Evolutionary conservation across 2,113 vertebrate genomes (phyloP).

Genomic region (Dinomys branickii): DNA sequence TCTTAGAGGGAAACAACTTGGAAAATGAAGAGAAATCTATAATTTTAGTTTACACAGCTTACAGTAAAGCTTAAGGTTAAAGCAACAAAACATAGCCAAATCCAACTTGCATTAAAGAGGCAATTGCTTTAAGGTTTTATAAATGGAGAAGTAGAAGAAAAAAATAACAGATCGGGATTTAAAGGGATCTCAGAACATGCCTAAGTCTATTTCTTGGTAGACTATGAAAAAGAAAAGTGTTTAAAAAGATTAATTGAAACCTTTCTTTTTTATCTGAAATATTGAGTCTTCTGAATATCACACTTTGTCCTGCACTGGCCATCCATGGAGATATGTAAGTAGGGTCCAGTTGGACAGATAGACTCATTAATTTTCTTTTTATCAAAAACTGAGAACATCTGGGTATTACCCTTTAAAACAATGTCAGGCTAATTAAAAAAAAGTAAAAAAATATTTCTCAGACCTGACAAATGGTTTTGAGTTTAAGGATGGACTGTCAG

Average conservation of each 20-base stretch:
- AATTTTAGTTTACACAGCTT: slow-evolving; percentile 69
- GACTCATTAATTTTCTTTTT: slow-evolving; percentile 70
- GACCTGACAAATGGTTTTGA: slow-evolving; percentile 69
- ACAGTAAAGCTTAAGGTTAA: slow-evolving; percentile 78
- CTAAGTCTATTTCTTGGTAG: slow-evolving; percentile 36
- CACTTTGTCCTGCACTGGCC: background rate
- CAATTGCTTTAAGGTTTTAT: slow-evolving; percentile 68
- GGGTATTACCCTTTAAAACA: slow-evolving; percentile 76
- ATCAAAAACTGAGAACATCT: slow-evolving; percentile 73
- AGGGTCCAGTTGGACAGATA: slow-evolving; percentile 45
- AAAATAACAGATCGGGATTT: slow-evolving; percentile 47
- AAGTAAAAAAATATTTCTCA: slow-evolving; percentile 66
- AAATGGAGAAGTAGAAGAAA: slow-evolving; percentile 23
- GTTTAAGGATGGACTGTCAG: slow-evolving; percentile 64
- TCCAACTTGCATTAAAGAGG: slow-evolving; percentile 43
- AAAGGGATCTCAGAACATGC: slow-evolving; percentile 45
- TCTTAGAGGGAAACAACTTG: slow-evolving; percentile 68
- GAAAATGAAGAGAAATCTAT: slow-evolving; percentile 75
- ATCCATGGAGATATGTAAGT: slow-evolving; percentile 1
- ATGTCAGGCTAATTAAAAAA: slow-evolving; percentile 76
- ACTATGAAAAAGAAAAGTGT: slow-evolving; percentile 23
- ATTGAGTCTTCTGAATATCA: background rate
- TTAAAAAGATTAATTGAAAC: slow-evolving; percentile 57
- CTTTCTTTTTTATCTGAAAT: slow-evolving; percentile 57
- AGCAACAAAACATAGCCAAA: slow-evolving; percentile 73